Percentiles rank a stretch among this genome's conserved stretches.
Conservation (phyloP, 2,888 invertebrate genomes). For the Poecilobothrus nobilitatus region DNA sequence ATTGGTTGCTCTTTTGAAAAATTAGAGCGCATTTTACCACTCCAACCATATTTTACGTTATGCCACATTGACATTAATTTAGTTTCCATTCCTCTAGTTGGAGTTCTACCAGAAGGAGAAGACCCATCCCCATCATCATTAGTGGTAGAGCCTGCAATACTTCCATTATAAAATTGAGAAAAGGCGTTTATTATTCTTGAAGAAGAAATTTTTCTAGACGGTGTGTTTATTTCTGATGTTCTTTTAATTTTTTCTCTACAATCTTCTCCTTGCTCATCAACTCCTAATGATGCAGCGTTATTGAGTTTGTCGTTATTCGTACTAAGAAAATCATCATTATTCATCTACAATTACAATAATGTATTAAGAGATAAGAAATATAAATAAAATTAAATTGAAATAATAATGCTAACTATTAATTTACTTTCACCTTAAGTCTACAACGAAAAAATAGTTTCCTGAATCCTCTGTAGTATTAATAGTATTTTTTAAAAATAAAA, state of each 20-base stretch:
- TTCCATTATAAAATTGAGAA: constrained; percentile 36
- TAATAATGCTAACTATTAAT: not conserved
- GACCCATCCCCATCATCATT: not conserved
- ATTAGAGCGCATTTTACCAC: constrained; percentile 64
- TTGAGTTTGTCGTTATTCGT: not conserved
- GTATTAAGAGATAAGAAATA: not conserved
- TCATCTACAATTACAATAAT: not conserved
- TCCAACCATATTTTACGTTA: constrained; percentile 85
- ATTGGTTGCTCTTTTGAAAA: constrained; percentile 82
- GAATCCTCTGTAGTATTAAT: no score
- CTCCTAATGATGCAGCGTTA: no score
- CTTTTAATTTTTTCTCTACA: not conserved
- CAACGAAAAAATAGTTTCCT: not conserved
- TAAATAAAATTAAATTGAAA: not conserved
- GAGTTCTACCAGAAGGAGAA: constrained; percentile 33
- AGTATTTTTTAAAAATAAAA: not conserved
- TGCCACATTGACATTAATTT: constrained; percentile 83
- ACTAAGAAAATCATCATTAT: not conserved
- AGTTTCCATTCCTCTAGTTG: constrained; percentile 64
- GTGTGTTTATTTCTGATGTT: constrained; percentile 25
- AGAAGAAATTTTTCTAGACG: constrained; percentile 43
- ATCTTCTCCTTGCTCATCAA: constrained; percentile 2
- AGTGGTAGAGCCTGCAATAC: constrained; percentile 17
- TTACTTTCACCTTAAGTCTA: not conserved
- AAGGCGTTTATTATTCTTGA: constrained; percentile 42